Evolutionary conservation across 2,113 vertebrate species (phyloP).

Genomic region (Chaetorhynchus papuensis): DNA sequence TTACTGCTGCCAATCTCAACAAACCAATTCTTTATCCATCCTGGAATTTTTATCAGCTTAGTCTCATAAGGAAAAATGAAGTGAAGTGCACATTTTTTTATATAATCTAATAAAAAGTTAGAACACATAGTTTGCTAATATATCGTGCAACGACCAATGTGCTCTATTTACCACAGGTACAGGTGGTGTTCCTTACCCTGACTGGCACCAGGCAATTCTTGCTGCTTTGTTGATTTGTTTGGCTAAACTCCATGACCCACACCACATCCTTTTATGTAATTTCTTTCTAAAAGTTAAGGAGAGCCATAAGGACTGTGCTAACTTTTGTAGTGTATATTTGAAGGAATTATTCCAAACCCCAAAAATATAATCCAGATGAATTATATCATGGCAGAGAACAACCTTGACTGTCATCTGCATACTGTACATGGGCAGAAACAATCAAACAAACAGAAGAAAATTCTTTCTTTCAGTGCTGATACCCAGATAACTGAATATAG

Average conservation of each 20-base stretch:
- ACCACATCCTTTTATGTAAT: neutral
- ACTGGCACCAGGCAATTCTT: neutral
- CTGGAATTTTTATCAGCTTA: constrained; percentile 42
- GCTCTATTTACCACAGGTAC: neutral
- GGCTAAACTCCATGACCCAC: neutral
- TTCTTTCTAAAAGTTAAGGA: neutral
- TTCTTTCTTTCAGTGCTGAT: neutral
- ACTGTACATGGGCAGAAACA: neutral
- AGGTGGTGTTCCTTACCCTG: neutral
- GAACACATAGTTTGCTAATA: neutral
- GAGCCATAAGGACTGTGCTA: neutral
- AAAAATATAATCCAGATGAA: neutral
- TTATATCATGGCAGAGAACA: neutral
- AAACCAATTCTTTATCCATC: constrained; percentile 38
- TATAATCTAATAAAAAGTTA: neutral
- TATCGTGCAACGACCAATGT: neutral
- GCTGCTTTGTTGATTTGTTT: neutral
- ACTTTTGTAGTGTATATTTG: neutral
- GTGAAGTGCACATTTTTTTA: neutral
- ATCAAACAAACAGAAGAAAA: neutral
- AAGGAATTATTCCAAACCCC: neutral
- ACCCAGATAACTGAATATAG: neutral
- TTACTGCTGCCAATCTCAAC: constrained; percentile 15
- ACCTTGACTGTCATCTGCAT: neutral
- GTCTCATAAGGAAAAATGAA: constrained; percentile 12